Conservation (phyloP, 2,113 vertebrate species). For the Ifrita kowaldi region DNA sequence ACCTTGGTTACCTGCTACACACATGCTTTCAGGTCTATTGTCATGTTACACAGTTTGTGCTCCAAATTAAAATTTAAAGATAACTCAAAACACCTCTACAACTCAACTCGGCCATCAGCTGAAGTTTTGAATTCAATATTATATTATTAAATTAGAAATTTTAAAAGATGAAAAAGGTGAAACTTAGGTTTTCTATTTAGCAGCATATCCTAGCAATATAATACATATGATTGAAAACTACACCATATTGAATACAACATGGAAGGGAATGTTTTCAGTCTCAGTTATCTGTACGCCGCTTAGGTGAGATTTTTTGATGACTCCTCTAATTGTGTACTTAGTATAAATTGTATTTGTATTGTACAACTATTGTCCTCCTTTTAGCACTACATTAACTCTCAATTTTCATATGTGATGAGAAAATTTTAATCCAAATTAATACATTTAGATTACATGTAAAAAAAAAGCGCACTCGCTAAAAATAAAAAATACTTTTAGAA, state of each 20-base stretch:
- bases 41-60: not conserved
- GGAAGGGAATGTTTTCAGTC: not conserved
- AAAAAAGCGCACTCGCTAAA: not conserved
- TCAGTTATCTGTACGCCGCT: not conserved
- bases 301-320: not conserved
- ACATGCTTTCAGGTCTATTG: not conserved
- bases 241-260: not conserved
- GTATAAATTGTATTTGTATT: not conserved
- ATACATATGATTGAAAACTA: not conserved
- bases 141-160: not conserved
- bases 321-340: rapidly evolving
- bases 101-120: not conserved
- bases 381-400: not conserved
- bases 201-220: not conserved
- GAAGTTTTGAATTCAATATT: not conserved
- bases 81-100: not conserved
- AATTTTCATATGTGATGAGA: not conserved
- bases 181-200: not conserved
- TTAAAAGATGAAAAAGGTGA: not conserved
- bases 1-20: not conserved
- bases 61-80: not conserved
- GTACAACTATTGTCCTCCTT: not conserved
- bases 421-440: not conserved
- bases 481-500: not conserved
- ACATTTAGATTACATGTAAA: not conserved